Evolutionary conservation across 2,113 vertebrate genomes (phyloP), one percentile per base, ranked within the genome.

Genomic region (Pholis gunnellus): DNA sequence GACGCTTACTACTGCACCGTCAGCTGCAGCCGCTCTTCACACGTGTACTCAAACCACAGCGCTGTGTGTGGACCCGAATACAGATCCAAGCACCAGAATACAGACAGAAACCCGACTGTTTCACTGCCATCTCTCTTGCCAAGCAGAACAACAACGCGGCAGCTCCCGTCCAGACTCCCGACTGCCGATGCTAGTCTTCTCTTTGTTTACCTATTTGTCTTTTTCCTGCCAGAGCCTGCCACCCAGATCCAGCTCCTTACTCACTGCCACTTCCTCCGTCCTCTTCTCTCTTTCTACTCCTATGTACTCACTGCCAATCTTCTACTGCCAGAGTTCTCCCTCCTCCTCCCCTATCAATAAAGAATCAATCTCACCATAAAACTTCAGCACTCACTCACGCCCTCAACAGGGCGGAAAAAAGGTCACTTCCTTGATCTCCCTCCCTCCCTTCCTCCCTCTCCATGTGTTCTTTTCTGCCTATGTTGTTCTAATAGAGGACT

Each of bases 401-500:
- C 75, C 72, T 84, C 74, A 75, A 40, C 46, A 63, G 68, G 29
- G 59, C 60, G 34, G n/a, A 3, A 42, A 79, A 83, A 80, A 72
- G 22, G n/a, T 79, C 73, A 65, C 59, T 67, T 67, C 75, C 60
- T 57, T 52, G 13, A 4, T 40, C 25, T 48, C 15, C n/a, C 20
- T 22, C 52, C 67, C 52, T 25, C 17, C 13, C 11, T 18, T 9
- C 36, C n/a, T 0, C 31, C 54, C n/a, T 27, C 71, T 27, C 10
- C 61, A 38, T 20, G 31, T 77, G 44, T 81, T 65, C 42, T 72
- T 83, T 80, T 88, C 71, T 79, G 76, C 76, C 85, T 63, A 82
- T 85, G 76, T 82, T 85, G 63, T 92, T 90, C 69, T 92, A 78
- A 88, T 78, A 88, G 82, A 88, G 0, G 65, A 87, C 75, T 79